Percentiles rank a stretch among this genome's conserved stretches.
Conservation (phyloP, 2,113 vertebrate genomes). For the Zosterops borbonicus region DNA sequence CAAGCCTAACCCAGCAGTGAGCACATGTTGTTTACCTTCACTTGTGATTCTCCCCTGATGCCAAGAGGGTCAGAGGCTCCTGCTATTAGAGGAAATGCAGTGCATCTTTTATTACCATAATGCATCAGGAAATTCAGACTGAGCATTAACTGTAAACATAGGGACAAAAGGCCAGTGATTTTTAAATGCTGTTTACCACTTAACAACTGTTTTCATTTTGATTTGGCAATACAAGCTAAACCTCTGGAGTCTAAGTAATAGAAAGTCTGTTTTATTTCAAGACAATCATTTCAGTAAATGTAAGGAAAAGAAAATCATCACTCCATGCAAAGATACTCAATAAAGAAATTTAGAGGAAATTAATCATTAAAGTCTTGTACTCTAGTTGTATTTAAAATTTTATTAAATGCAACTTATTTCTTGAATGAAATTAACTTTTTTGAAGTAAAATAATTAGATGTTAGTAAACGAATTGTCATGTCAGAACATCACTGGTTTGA, state of each 20-base stretch:
- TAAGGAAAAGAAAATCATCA: background rate
- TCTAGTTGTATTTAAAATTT: background rate
- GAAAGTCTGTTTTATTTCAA: background rate
- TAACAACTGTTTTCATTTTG: conserved; percentile 7
- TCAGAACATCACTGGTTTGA: background rate
- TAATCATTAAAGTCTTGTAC: background rate
- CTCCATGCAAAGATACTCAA: background rate
- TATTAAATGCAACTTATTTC: background rate
- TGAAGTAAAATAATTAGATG: background rate
- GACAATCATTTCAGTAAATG: background rate
- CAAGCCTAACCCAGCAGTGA: background rate
- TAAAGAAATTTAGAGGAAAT: background rate
- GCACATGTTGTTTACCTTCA: background rate
- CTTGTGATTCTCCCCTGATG: background rate
- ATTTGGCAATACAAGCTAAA: conserved; percentile 12
- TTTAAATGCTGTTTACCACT: conserved; percentile 20
- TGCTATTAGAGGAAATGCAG: background rate
- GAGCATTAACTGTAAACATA: background rate
- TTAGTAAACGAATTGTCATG: background rate
- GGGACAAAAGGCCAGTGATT: conserved; percentile 26
- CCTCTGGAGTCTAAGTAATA: background rate
- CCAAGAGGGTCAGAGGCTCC: conserved; percentile 11
- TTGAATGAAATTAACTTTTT: background rate
- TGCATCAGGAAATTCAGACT: conserved; percentile 34
- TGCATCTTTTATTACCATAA: conserved; percentile 27